Evolutionary conservation across 2,888 invertebrate genomes (phyloP).

Genomic region (Pharmacophagus antenor): DNA sequence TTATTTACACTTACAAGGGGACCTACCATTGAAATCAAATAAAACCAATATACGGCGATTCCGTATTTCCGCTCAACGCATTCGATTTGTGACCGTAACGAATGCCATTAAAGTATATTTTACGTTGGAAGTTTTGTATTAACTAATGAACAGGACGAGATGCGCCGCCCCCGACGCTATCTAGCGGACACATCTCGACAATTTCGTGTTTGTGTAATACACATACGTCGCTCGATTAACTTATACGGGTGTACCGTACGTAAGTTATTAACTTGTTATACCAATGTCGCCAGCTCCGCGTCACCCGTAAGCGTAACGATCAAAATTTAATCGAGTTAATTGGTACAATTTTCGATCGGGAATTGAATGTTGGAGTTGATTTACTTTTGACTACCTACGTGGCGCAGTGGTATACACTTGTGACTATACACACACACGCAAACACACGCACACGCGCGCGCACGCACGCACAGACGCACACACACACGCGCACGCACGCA

Average conservation of each 20-base stretch:
- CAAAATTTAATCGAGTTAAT: conserved; percentile 19
- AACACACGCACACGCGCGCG: too few species aligned
- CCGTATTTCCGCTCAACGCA: conserved; percentile 17
- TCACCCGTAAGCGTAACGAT: conserved; percentile 10
- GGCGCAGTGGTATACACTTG: too few species aligned
- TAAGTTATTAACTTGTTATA: conserved; percentile 40
- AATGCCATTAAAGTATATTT: conserved; percentile 1
- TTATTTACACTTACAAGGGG: conserved; percentile 71
- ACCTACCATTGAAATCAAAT: conserved; percentile 68
- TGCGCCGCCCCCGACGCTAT: conserved; percentile 41
- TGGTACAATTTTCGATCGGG: background rate
- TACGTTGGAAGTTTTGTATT: background rate
- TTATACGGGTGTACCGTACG: conserved; percentile 47
- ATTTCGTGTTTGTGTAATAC: conserved; percentile 45
- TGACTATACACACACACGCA: too few species aligned
- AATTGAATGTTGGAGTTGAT: background rate
- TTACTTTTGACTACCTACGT: too few species aligned
- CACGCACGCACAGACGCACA: too few species aligned
- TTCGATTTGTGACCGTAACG: conserved; percentile 9
- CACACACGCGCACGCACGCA: too few species aligned
- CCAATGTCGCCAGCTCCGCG: conserved; percentile 29
- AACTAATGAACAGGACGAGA: conserved; percentile 26
- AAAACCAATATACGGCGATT: conserved; percentile 31
- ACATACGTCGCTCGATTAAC: conserved; percentile 41
- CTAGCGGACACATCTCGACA: conserved; percentile 45